Base-by-base conservation (phyloP, 2,113 vertebrate species). In the Cromileptes altivelis region DNA sequence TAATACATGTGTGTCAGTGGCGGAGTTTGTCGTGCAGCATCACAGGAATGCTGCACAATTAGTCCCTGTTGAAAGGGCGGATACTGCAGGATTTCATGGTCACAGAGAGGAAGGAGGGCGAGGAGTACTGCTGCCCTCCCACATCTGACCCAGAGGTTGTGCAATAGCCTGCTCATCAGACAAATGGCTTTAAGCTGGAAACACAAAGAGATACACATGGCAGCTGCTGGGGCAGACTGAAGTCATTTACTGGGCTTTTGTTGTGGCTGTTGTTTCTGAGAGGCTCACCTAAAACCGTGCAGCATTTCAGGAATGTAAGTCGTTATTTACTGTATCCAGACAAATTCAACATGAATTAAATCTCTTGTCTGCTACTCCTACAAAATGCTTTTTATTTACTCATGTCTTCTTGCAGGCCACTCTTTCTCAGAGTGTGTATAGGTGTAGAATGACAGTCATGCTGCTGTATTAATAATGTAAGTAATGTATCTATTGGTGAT, bases 71-170 rank as follows among this genome's bases (percentile, higher is more conserved):
- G 84, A 88, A 80, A 86, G 84, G 83, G 87, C 58, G 75, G 86
- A 91, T 93, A 83, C 85, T 79, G 79, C 74, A 68, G 72, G 68
- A 77, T 78, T 86, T 86, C 90, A 88, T 87, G 86, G 86, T 78
- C 82, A 84, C 75, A 85, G 63, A 80, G 85, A 87, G 70, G 76
- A 86, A 89, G 88, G 90, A 87, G 86, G 86, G 53, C 37, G 78
- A 81, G 83, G 52, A 87, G 81, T 53, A 78, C 67, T 56, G 72
- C 82, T 70, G 78, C 79, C 91, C 86, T 84, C 90, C 89, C 86
- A 92, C 85, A 88, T 82, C 71, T 94, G 91, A 95, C 90, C 93
- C 88, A 84, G 88, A 83, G 89, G 87, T 89, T 94, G 89, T 45
- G 89, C 76, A 93, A 93, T 64, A 84, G 80, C 72, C 82, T 77